These are phyloP conservation scores for Batillaria attramentaria DNA, from an alignment of 1,140 invertebrate species.

Conservation along the genomic window DNA sequence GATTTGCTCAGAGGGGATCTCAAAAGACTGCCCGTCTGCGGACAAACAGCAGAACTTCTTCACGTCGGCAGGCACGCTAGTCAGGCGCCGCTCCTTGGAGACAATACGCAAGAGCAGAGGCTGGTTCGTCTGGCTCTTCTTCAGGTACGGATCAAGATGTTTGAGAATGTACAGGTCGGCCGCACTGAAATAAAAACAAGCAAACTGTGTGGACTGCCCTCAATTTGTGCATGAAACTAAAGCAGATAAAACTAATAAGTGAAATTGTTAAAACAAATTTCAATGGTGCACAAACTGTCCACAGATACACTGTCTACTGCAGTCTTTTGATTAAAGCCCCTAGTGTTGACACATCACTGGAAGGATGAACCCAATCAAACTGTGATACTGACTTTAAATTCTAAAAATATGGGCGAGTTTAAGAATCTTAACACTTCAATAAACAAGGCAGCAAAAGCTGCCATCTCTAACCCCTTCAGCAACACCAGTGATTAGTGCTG, in stretches of 20 bases:
- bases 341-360: too few species aligned
- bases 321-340: too few species aligned
- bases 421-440: too few species aligned
- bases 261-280: not conserved
- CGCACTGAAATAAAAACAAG: conserved; percentile 70
- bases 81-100: conserved; percentile 83
- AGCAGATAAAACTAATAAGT: not conserved
- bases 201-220: too few species aligned
- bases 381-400: too few species aligned
- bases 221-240: not conserved
- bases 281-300: too few species aligned
- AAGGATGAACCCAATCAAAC: too few species aligned
- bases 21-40: conserved; percentile 72
- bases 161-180: conserved; percentile 82
- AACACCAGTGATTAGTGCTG: too few species aligned
- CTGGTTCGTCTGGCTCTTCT: conserved; percentile 39
- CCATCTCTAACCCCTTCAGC: too few species aligned
- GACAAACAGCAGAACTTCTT: conserved; percentile 84
- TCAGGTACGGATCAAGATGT: conserved; percentile 76
- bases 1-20: conserved; percentile 81
- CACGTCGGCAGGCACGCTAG: conserved; percentile 80
- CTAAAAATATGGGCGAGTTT: too few species aligned
- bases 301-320: too few species aligned
- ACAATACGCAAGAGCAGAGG: conserved; percentile 77
- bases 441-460: too few species aligned